These are phyloP conservation scores for Anneissia japonica DNA, from an alignment of 35 echinoderm and acorn worm genomes.

Conservation along the genomic window DNA sequence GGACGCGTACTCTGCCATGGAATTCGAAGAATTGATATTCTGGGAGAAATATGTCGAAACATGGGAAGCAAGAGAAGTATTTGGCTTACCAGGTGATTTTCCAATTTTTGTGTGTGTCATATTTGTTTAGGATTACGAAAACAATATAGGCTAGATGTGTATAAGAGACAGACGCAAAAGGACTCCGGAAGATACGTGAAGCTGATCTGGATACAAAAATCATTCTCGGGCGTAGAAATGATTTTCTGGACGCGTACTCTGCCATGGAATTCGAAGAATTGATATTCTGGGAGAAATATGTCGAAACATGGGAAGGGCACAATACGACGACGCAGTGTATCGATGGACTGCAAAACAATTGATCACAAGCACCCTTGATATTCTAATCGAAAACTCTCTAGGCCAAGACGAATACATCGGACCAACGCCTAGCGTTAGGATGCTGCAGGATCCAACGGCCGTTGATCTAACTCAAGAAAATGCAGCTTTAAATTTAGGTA, in stretches of 20 bases:
- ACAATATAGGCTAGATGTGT: background rate
- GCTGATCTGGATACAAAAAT: too few species aligned
- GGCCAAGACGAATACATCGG: conserved; percentile 39
- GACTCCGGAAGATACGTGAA: background rate
- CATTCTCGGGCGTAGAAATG: too few species aligned
- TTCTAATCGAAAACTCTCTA: conserved; percentile 39
- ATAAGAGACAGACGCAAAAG: background rate
- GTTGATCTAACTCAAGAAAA: background rate
- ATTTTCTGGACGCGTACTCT: background rate
- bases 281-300: background rate
- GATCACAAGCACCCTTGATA: conserved; percentile 44
- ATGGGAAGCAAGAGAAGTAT: conserved; percentile 45
- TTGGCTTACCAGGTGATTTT: conserved; percentile 61
- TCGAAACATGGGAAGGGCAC: conserved; percentile 24
- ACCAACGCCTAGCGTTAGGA: conserved; percentile 26
- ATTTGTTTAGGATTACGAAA: background rate
- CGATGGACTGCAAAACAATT: conserved; percentile 47
- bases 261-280: background rate
- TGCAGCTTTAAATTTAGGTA: background rate
- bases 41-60: conserved; percentile 53
- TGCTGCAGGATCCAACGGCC: background rate
- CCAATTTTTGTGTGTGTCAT: too few species aligned
- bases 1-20: conserved; percentile 51
- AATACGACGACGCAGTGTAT: conserved; percentile 65
- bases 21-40: conserved; percentile 70